These are phyloP conservation scores for Gila robusta DNA, from an alignment of 2,797 vertebrate genomes.

Conservation along the genomic window DNA sequence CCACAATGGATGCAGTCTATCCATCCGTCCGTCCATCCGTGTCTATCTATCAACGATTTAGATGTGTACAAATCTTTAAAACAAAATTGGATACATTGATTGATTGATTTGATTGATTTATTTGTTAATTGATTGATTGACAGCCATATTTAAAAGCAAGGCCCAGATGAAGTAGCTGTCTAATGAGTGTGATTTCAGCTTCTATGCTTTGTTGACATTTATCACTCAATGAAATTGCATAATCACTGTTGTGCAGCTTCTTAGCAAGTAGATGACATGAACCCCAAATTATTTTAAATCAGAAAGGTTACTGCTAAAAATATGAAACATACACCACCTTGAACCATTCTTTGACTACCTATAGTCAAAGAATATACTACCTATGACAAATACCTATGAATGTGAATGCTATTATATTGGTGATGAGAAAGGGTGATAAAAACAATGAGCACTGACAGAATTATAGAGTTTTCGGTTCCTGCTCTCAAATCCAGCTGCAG, in stretches of 20 bases:
- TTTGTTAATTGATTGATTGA: not conserved
- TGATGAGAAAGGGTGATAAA: not conserved
- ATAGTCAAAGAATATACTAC: too few species aligned
- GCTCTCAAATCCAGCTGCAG: constrained; percentile 9
- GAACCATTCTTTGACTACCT: not conserved
- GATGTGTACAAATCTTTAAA: not conserved
- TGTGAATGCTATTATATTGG: not conserved
- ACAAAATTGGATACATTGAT: not conserved
- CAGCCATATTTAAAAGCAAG: not conserved
- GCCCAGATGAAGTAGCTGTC: not conserved
- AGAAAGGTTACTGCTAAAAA: constrained; percentile 66
- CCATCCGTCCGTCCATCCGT: too few species aligned
- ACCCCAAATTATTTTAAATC: constrained; percentile 43
- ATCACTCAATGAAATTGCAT: not conserved
- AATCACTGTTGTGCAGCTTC: not conserved
- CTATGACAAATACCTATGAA: not conserved
- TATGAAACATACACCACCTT: not conserved
- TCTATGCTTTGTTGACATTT: constrained; percentile 8
- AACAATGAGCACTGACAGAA: constrained; percentile 4
- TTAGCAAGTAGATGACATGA: not conserved
- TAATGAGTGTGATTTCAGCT: not conserved
- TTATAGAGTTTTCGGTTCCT: not conserved
- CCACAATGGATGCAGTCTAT: not conserved
- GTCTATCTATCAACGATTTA: too few species aligned
- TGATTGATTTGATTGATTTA: not conserved